These are phyloP conservation scores for Genyomyrus donnyi DNA, from an alignment of 2,113 vertebrate genomes.

Conservation along the genomic window DNA sequence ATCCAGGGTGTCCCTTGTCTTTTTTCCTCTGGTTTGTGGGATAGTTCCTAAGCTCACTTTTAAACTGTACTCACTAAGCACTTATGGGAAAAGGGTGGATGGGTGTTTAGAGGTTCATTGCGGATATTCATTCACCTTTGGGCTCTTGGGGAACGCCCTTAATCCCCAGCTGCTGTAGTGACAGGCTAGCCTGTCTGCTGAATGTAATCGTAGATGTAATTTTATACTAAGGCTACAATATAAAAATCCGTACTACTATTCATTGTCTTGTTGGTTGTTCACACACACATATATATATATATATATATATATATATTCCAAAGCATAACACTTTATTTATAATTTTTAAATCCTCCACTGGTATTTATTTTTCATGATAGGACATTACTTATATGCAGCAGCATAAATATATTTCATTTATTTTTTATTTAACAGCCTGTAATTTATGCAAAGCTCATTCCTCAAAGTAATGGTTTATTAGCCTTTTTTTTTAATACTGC, in stretches of 20 bases:
- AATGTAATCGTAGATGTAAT: not conserved
- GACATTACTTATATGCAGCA: not conserved
- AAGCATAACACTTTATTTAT: not conserved
- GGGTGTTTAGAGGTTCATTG: not conserved
- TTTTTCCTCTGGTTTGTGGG: not conserved
- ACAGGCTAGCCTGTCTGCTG: not conserved
- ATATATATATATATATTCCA: not conserved
- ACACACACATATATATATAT: not conserved
- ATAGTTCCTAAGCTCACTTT: not conserved
- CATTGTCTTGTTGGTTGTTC: not conserved
- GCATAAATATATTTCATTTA: not conserved
- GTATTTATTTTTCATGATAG: not conserved
- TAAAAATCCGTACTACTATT: not conserved
- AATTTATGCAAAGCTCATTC: not conserved
- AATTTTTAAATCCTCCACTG: not conserved
- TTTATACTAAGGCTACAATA: not conserved
- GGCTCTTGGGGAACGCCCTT: not conserved
- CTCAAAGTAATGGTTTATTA: not conserved
- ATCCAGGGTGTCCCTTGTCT: not conserved
- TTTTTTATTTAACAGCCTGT: not conserved
- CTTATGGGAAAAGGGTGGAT: not conserved
- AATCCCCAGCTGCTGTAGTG: not conserved
- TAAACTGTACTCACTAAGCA: not conserved
- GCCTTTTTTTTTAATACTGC: not conserved
- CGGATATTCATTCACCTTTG: not conserved